These are phyloP conservation scores for Artibeus lituratus DNA, from an alignment of 2,797 vertebrate genomes.

Conservation along the genomic window DNA sequence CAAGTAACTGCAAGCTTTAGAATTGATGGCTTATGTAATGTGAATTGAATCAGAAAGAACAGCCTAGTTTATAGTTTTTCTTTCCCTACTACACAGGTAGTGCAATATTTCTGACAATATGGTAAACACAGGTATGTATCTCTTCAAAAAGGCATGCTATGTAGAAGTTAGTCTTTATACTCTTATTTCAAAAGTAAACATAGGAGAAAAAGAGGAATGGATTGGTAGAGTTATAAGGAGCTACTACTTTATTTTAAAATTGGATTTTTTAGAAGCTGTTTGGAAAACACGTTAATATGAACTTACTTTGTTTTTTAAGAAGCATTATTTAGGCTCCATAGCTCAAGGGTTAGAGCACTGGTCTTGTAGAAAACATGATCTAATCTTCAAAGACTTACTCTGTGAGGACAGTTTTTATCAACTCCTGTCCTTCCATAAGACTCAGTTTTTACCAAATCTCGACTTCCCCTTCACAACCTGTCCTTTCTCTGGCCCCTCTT, in stretches of 20 bases:
- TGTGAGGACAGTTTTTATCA: background rate
- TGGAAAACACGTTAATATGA: background rate
- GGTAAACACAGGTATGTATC: background rate
- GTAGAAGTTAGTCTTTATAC: slow-evolving; percentile 38
- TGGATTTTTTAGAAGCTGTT: background rate
- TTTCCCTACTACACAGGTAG: background rate
- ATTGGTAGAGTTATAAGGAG: background rate
- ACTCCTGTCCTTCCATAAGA: background rate
- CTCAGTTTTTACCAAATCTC: background rate
- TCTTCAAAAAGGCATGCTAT: background rate
- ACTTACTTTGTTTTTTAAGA: background rate
- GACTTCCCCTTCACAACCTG: background rate
- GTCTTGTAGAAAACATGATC: background rate
- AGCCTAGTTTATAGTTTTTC: background rate
- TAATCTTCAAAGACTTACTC: slow-evolving; percentile 19
- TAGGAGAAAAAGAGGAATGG: background rate
- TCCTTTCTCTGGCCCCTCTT: background rate
- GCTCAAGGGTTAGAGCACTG: no score
- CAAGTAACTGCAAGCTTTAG: slow-evolving; percentile 81
- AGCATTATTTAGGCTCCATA: background rate
- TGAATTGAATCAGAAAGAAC: background rate
- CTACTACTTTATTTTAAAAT: background rate
- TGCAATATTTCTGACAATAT: background rate
- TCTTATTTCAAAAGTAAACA: slow-evolving; percentile 39
- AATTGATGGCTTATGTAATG: background rate